Conservation (phyloP, 2,797 vertebrate species). For the Poeciliopsis turneri region DNA sequence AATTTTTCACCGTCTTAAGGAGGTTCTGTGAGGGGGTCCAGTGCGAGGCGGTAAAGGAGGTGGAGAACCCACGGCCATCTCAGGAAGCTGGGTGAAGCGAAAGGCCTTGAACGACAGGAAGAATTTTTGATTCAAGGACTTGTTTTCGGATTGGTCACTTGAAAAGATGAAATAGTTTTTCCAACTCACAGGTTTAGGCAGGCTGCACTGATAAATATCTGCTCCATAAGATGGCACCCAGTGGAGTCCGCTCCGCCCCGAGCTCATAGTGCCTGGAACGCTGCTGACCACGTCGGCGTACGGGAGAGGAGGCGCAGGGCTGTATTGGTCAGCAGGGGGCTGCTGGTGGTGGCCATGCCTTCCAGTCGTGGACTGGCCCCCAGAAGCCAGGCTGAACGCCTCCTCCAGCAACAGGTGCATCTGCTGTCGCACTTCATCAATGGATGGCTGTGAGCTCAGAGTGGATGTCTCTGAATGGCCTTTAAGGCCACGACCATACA, state of each 20-base stretch:
- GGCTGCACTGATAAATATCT: constrained; percentile 94
- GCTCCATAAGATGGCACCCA: constrained; percentile 93
- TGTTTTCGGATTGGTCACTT: not conserved
- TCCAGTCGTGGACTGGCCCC: constrained; percentile 88
- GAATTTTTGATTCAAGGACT: constrained; percentile 33
- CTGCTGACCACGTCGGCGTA: constrained; percentile 95
- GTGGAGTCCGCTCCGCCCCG: constrained; percentile 87
- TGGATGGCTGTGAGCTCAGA: constrained; percentile 98
- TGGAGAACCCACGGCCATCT: constrained; percentile 94
- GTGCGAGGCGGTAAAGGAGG: constrained; percentile 94
- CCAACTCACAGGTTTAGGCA: constrained; percentile 91
- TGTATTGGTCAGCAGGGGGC: constrained; percentile 81
- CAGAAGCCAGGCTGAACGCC: constrained; percentile 96
- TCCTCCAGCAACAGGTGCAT: constrained; percentile 99
- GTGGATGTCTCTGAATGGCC: constrained; percentile 98
- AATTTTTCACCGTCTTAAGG: constrained; percentile 88
- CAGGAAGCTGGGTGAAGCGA: constrained; percentile 97
- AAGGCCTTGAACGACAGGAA: constrained; percentile 86
- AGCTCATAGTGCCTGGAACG: constrained; percentile 91
- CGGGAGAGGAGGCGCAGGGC: constrained; percentile 86
- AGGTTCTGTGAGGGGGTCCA: constrained; percentile 88
- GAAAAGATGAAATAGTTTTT: constrained; percentile 3
- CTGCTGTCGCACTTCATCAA: constrained; percentile 97
- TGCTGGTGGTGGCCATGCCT: constrained; percentile 84
- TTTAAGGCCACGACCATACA: constrained; percentile 87